A percentile compares a stretch with the other conserved stretches of the same genome.
Conservation (phyloP, 2,888 invertebrate species). For the Euspilapteryx auroguttella region DNA sequence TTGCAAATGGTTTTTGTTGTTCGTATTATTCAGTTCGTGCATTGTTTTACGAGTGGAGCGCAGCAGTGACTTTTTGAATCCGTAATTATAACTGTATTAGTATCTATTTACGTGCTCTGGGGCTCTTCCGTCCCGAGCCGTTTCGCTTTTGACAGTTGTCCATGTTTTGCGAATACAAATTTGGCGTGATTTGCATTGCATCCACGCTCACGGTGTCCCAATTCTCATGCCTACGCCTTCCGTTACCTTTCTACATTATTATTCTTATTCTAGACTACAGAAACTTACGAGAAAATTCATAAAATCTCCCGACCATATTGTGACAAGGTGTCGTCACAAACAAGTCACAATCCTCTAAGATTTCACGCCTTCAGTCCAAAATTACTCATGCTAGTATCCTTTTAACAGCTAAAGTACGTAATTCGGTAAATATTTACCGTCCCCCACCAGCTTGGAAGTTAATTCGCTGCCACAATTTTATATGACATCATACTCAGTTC, state of each 20-base stretch:
- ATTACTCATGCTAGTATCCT: no score
- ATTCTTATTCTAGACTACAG: no score
- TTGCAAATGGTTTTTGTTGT: conserved; percentile 33
- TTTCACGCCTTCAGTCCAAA: not conserved
- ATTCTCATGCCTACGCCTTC: not conserved
- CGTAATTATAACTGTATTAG: conserved; percentile 5
- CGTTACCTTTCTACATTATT: not conserved
- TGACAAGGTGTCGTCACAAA: not conserved
- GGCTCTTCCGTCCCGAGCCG: not conserved
- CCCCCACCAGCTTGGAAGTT: no score
- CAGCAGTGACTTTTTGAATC: conserved; percentile 1
- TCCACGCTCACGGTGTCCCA: not conserved
- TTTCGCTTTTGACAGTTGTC: no score
- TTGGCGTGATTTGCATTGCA: no score
- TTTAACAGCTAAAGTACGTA: no score
- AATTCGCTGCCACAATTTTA: no score
- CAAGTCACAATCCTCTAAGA: not conserved
- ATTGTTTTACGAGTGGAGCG: conserved; percentile 17
- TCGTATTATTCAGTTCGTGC: conserved; percentile 22
- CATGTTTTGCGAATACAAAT: no score
- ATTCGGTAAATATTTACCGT: no score
- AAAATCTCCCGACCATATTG: not conserved
- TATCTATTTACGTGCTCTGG: conserved; percentile 1
- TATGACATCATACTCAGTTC: no score
- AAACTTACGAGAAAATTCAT: not conserved